These are phyloP conservation scores for Anarhynchus alexandrinus DNA, from an alignment of 2,113 vertebrate species.

Conservation along the genomic window DNA sequence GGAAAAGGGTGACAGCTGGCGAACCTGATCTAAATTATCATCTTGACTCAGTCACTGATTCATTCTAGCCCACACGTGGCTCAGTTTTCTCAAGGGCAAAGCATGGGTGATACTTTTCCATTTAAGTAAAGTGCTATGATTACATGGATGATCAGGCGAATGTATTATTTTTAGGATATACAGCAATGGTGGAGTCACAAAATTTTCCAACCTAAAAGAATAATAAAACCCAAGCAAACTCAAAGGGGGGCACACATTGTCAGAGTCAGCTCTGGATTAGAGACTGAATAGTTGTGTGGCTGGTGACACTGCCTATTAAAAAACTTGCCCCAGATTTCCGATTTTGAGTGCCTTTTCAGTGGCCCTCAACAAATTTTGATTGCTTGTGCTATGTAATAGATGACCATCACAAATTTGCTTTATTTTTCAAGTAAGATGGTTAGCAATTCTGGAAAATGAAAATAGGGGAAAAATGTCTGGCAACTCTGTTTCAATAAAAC, in stretches of 20 bases:
- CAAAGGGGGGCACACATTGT: neutral
- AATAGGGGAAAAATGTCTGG: neutral
- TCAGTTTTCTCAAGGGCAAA: neutral
- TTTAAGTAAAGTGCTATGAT: constrained; percentile 10
- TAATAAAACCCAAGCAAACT: neutral
- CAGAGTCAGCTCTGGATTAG: neutral
- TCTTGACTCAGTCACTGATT: neutral
- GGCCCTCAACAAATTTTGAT: neutral
- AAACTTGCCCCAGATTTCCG: neutral
- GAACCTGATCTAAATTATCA: neutral
- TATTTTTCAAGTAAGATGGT: neutral
- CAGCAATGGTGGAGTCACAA: neutral
- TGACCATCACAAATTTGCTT: neutral
- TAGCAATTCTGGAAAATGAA: neutral
- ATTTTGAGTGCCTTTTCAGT: neutral
- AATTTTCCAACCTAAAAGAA: neutral
- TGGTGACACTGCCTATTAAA: neutral
- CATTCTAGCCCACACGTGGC: neutral
- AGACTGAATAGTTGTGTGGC: neutral
- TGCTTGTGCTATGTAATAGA: neutral
- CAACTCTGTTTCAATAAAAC: neutral
- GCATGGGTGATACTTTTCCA: neutral
- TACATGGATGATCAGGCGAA: neutral
- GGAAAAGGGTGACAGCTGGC: neutral
- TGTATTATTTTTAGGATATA: constrained; percentile 4